Base-by-base conservation (phyloP, 1,140 invertebrate species). In the Drosophila nigromelanica region DNA sequence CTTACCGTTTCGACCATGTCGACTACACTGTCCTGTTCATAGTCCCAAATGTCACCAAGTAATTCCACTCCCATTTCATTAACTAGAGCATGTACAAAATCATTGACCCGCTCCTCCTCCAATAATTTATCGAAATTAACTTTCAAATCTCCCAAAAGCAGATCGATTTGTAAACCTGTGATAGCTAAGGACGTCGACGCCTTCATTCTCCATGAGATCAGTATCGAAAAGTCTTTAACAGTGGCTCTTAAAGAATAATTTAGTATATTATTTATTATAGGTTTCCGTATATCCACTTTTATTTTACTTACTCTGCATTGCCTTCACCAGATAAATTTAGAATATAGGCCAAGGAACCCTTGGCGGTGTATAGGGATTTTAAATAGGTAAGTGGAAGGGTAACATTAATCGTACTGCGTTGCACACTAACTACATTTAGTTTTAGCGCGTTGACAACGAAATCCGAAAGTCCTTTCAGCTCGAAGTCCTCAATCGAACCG, bases 21-120 rank as follows among this genome's bases (percentile, higher is more conserved):
- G 4, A 76, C 18, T 5, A 80, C 75, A 4, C 59, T 61, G 4
- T 6, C 55, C 27, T 91, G 78, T 2, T 68, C 76, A 45, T 76
- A 86, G 15, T 47, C 58, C 90, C 90, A 91, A 3, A 89, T 21
- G 54, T 91, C 90, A 8, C 66, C 73, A 8, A 91, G 72, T 15
- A 91, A 21, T 42, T 91, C 90, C 11, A 91, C 55, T 4, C 90
- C 90, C 69, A 91, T 18, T 75, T 82, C 77, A 62, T 91, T 91
- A 5, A 91, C 27, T 8, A 91, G 33, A 5, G 52, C 73, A 67
- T 91, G 90, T 3, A 91, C 11, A 40, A 91, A 91, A 0, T 70
- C 48, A 58, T 74, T 76, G 11, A 91, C 69, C 8, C 90, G 71
- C 11, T 89, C 56, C 18, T 91, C 90, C 15, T 90, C 90, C 40